Conservation (phyloP, 2,113 vertebrate genomes). For the Leucopsar rothschildi region DNA sequence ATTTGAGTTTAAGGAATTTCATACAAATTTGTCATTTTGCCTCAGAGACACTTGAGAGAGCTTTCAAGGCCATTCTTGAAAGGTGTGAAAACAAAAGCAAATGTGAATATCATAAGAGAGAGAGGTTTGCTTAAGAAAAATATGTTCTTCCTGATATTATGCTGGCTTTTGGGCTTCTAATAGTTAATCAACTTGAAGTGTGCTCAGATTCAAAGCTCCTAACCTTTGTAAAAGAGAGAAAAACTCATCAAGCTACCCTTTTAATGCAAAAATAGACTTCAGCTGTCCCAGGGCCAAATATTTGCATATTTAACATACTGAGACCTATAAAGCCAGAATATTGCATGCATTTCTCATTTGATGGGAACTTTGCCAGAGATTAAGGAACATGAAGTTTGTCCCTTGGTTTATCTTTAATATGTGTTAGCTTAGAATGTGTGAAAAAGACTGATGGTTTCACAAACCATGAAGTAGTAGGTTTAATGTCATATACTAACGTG, state of each 20-base stretch:
- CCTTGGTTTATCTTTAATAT: background rate
- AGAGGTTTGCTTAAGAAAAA: background rate
- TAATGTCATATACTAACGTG: background rate
- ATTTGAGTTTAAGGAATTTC: background rate
- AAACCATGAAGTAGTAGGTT: background rate
- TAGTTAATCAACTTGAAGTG: background rate
- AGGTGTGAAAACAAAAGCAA: background rate
- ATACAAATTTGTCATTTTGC: conserved; percentile 25
- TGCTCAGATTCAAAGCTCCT: background rate
- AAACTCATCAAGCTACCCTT: background rate
- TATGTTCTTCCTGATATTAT: background rate
- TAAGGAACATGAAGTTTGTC: background rate
- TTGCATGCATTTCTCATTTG: rapidly evolving
- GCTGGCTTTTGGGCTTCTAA: background rate
- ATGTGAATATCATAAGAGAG: background rate
- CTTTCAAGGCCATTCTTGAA: background rate
- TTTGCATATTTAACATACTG: background rate
- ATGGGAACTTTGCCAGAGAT: background rate
- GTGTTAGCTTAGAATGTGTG: background rate
- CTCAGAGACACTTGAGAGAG: background rate
- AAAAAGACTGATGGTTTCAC: background rate
- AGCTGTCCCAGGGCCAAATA: background rate
- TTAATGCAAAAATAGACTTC: background rate
- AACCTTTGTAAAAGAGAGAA: background rate
- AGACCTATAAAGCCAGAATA: background rate